Conservation (phyloP, 30 jellyfish, hydroid and myxozoan species). For the Mastigias papua region DNA sequence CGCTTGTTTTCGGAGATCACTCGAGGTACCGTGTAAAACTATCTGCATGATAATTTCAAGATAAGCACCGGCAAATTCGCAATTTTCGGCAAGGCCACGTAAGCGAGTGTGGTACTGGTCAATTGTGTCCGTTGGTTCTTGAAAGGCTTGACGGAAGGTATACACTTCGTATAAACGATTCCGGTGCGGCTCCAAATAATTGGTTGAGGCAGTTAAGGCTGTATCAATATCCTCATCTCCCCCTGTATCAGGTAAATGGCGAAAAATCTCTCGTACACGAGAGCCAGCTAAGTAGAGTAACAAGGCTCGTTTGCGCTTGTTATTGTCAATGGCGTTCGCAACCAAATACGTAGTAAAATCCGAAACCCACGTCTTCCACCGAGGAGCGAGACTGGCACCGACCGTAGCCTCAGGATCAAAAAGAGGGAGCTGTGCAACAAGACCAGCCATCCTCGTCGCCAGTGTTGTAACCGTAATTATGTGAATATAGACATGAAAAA, state of each 20-base stretch:
- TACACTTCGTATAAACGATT: conserved; percentile 36
- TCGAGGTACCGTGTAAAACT: not conserved
- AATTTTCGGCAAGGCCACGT: conserved; percentile 45
- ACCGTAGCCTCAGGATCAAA: conserved; percentile 15
- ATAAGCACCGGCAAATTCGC: conserved; percentile 14
- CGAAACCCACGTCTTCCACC: conserved; percentile 24
- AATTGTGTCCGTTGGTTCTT: conserved; percentile 38
- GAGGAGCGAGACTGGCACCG: conserved; percentile 9
- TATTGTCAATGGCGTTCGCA: conserved; percentile 6
- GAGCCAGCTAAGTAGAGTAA: conserved; percentile 45
- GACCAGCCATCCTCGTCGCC: not conserved
- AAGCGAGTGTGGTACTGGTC: conserved; percentile 51
- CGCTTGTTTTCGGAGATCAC: not conserved
- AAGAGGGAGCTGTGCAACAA: not conserved
- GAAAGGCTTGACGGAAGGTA: conserved; percentile 43
- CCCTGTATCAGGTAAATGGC: conserved; percentile 60
- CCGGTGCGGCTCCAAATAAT: not conserved
- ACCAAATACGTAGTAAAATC: conserved; percentile 19
- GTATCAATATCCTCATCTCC: not conserved
- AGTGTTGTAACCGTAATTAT: not conserved
- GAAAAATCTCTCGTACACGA: conserved; percentile 46
- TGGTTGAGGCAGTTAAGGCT: conserved; percentile 24
- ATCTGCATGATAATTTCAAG: conserved; percentile 20
- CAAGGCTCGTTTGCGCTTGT: conserved; percentile 38
- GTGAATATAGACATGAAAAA: no score